phyloP scores from a whole-genome alignment of 2,113 vertebrate genomes.

The Poecile atricapillus region DNA sequence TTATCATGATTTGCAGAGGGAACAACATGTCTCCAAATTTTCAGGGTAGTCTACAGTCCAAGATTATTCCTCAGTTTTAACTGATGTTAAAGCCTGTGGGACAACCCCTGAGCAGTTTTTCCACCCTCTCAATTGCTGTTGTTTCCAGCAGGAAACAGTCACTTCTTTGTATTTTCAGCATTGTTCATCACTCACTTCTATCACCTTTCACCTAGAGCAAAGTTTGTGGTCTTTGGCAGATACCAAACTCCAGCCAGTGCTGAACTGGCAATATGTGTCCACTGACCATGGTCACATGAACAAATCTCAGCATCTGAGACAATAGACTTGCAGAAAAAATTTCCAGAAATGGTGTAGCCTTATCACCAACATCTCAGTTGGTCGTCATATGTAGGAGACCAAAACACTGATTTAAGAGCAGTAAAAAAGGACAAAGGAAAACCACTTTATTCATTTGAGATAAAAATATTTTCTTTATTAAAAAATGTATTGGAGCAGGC shows the following conservation, averaged over 20 bases:
- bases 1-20: neutral
- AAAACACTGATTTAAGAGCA: neutral
- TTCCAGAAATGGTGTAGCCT: neutral
- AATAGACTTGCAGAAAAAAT: neutral
- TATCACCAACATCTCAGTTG: neutral
- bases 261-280: rapidly evolving
- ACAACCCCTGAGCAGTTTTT: neutral
- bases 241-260: neutral
- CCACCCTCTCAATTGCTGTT: neutral
- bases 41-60: neutral
- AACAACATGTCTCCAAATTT: neutral
- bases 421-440: neutral
- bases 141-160: neutral
- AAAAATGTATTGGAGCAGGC: neutral
- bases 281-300: neutral
- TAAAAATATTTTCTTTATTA: neutral
- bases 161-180: too few relatives aligned
- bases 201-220: neutral
- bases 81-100: neutral
- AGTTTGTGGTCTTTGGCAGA: neutral
- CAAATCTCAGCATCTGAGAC: neutral
- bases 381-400: neutral
- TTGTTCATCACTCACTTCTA: neutral
- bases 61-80: neutral
- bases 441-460: neutral